Base-by-base conservation (phyloP, 2,888 invertebrate species). In the Sinotaia quadrata region DNA sequence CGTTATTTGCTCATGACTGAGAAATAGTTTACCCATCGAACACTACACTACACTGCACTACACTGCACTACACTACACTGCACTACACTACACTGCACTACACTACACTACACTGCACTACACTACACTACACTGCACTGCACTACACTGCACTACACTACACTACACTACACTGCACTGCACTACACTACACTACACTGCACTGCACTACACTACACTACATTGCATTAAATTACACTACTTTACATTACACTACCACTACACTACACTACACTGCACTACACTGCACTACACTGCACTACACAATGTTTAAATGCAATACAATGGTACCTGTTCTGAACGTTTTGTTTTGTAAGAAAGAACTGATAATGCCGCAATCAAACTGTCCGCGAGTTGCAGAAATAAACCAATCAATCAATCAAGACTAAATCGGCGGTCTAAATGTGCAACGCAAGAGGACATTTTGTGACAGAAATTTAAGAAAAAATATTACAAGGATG, bases 231-330 rank as follows among this genome's bases (percentile, higher is more conserved):
- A 27, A 54, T 18, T 54, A 24, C 54, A 54, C 54, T 54, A 54
- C 15, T 10, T 7, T 54, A 54, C 54, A 54, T 31, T 54, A 54
- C 54, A 12, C 54, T 54, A 54, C 54, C 8, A 54, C 54, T 54
- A 54, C 54, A 54, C 54, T 54, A 54, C 54, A 54, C 54, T 54
- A 54, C 54, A 54, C 54, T 54, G 29, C 29, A 54, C 29, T 54
- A 27, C 29, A 12, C 29, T 27, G 29, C 54, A 56, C 18, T 54
- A 27, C 29, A 54, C 10, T 54, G 18, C 54, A 54, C 15, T 7
- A 27, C 54, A 54, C 27, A 29, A 27, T 31, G 29, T 18, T 12
- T 10, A 8, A 41, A 15, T 27, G 29, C 54, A 54, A 27, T 54
- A 54, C n/a, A n/a, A n/a, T n/a, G n/a, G n/a, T n/a, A n/a, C n/a